Evolutionary conservation across 2,797 vertebrate species (phyloP), one percentile per base, ranked within the genome.

Genomic region (Nannoperca obscura): DNA sequence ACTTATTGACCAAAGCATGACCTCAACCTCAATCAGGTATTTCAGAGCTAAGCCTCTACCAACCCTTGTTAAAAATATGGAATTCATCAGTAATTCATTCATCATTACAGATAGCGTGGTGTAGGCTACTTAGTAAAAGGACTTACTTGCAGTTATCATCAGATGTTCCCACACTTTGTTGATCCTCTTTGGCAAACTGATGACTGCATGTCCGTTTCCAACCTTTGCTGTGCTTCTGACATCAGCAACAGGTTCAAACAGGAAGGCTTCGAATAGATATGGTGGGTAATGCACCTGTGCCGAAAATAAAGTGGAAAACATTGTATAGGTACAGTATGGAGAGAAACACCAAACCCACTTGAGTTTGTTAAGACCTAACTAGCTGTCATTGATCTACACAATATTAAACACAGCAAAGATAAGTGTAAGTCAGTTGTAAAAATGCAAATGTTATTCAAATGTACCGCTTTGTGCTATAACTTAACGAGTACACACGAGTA

Each of bases 261-360:
- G 90, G 91, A 99, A 91, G 0, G 92, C 94, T 81, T 99, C 98
- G 66, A 99, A 97, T n/a, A 99, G 89, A 84, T 96, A 98, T 0
- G 98, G 98, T 7, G 97, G 95, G 30, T 94, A 94, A 93, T 95
- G 96, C 24, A 98, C 96, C 98, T 99, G 84, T 15, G 59, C 12
- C 49, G 38, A 54, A 8, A 65, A 19, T 4, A 46, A 20, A 27
- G 15, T 1, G 20, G 4, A 12, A 22, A 22, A 14, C 5, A 30
- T 36, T 4, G 1, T 7, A 17, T 15, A 66, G 20, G 9, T 32
- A 53, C 46, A 17, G 44, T 11, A 44, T 14, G 13, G 0, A 40
- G 7, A 30, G 14, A 36, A 36, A 76, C 30, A 22, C 27, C 12
- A 36, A 36, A 76, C 30, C 17, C 27, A 1, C 44, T 46, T 46